Conservation (phyloP, 1,140 invertebrate species). For the Drosophila gunungcola region DNA sequence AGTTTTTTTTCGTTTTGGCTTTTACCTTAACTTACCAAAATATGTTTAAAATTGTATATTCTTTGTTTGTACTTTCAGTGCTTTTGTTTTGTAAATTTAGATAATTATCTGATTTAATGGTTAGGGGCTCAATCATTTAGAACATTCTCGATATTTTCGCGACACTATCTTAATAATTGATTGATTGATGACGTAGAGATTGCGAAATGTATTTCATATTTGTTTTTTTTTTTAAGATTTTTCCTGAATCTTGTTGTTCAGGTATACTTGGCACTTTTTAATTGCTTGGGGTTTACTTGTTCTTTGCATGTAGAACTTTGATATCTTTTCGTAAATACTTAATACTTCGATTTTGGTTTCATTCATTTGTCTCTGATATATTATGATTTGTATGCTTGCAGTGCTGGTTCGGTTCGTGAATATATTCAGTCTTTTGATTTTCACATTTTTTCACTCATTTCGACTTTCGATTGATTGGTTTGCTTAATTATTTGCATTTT, state of each 20-base stretch:
- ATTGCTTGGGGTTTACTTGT: slow-evolving; percentile 7
- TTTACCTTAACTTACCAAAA: slow-evolving; percentile 76
- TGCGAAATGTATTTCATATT: slow-evolving; percentile 26
- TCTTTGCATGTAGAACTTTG: slow-evolving; percentile 20
- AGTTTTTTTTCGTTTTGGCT: slow-evolving; percentile 14
- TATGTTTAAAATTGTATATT: slow-evolving; percentile 34
- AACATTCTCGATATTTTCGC: slow-evolving; percentile 27
- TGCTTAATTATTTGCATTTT: slow-evolving; percentile 56
- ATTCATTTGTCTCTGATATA: slow-evolving; percentile 22
- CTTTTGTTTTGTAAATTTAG: slow-evolving; percentile 45
- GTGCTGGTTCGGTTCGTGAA: slow-evolving; percentile 20
- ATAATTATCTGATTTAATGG: slow-evolving; percentile 22
- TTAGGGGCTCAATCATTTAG: slow-evolving; percentile 20
- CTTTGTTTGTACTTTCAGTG: slow-evolving; percentile 35
- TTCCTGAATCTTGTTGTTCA: slow-evolving; percentile 38
- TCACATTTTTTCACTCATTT: slow-evolving; percentile 27
- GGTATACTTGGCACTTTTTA: slow-evolving; percentile 31
- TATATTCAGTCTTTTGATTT: slow-evolving; percentile 34
- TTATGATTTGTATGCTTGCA: slow-evolving; percentile 14
- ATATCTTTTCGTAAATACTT: slow-evolving; percentile 23
- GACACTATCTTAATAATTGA: slow-evolving; percentile 35
- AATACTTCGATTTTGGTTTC: slow-evolving; percentile 21
- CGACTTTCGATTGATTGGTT: slow-evolving; percentile 40
- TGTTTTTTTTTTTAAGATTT: slow-evolving; percentile 14
- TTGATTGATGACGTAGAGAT: slow-evolving; percentile 33